Evolutionary conservation across 2,888 invertebrate species (phyloP).

Genomic region (Schizaphis graminum): DNA sequence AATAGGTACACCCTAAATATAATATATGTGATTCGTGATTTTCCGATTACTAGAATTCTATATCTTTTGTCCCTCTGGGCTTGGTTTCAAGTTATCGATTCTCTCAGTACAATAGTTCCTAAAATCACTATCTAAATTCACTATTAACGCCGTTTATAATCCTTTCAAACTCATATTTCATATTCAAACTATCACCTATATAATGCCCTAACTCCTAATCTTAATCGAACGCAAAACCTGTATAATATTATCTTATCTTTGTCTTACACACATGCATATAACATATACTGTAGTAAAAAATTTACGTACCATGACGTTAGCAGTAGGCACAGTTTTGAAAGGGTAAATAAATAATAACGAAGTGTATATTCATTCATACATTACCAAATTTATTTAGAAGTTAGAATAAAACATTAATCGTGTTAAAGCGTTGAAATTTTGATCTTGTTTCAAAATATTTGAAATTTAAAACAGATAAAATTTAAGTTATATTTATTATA

Average conservation of each 20-base stretch:
- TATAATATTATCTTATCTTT: not conserved
- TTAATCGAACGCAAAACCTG: not conserved
- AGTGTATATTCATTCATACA: not conserved
- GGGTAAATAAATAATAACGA: not conserved
- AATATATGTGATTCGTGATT: not conserved
- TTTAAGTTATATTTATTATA: not conserved
- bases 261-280: not conserved
- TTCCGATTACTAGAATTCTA: not conserved
- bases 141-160: not conserved
- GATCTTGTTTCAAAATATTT: not conserved
- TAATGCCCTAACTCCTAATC: not conserved
- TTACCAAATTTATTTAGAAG: not conserved
- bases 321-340: not conserved
- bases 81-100: not conserved
- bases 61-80: not conserved
- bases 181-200: not conserved
- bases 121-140: constrained; percentile 5
- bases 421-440: no score
- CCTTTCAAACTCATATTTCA: not conserved
- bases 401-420: not conserved
- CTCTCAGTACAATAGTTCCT: not conserved
- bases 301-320: not conserved
- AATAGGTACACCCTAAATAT: not conserved
- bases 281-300: not conserved
- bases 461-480: not conserved